phyloP scores from a whole-genome alignment of 2,888 invertebrate species.

The Scaeva pyrastri region DNA sequence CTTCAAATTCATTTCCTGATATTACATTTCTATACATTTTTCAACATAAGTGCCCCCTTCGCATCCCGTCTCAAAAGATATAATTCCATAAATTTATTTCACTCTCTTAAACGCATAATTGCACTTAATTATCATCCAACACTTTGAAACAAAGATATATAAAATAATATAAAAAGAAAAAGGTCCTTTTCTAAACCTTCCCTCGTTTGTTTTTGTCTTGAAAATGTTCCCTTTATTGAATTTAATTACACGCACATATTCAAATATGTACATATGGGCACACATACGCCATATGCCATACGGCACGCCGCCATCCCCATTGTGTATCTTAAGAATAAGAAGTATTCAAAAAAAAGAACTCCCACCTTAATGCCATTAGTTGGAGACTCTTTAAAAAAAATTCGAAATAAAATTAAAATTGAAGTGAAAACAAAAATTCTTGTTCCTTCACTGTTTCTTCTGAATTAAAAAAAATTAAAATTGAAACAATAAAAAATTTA shows the following conservation, averaged over 20 bases:
- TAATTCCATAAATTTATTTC: constrained; percentile 49
- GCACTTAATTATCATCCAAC: constrained; percentile 55
- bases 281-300: too few relatives aligned
- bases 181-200: constrained; percentile 10
- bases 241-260: constrained; percentile 28
- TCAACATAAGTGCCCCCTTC: background rate
- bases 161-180: background rate
- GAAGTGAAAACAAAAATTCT: background rate
- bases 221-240: constrained; percentile 45
- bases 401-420: constrained; percentile 12
- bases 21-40: background rate
- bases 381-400: background rate
- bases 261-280: background rate
- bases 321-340: background rate
- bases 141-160: constrained; percentile 7
- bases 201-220: background rate
- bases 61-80: background rate
- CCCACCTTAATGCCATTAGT: background rate
- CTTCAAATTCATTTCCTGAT: background rate
- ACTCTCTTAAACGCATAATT: constrained; percentile 50
- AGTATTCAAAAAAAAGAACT: background rate
- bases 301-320: too few relatives aligned
- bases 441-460: background rate
- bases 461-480: background rate
- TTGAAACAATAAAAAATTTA: constrained; percentile 38